phyloP scores from a whole-genome alignment of 2,113 vertebrate species.

The Myiopsitta monachus region DNA sequence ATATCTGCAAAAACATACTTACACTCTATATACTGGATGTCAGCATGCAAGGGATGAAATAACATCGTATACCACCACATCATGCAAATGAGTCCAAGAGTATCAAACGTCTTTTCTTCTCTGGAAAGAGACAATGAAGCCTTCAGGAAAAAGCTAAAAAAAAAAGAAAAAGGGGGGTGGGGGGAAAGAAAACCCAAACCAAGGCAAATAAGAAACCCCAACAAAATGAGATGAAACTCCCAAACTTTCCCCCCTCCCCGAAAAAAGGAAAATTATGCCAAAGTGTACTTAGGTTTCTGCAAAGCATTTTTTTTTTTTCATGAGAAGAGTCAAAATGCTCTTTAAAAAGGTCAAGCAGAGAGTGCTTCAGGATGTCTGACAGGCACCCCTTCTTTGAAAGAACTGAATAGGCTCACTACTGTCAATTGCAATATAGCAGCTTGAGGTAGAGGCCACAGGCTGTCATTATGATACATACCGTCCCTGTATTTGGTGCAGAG shows the following conservation, averaged over 20 bases:
- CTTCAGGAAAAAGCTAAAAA: not conserved
- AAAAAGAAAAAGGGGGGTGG: not conserved
- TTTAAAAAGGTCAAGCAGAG: not conserved
- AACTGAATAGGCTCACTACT: not conserved
- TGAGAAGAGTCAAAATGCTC: not conserved
- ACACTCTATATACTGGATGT: not conserved
- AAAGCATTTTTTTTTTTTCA: not conserved
- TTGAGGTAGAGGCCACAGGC: not conserved
- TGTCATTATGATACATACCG: not conserved
- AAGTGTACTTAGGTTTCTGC: not conserved
- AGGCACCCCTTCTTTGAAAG: not conserved
- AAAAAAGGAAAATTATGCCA: rapidly evolving
- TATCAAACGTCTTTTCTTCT: constrained; percentile 21
- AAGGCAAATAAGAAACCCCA: not conserved
- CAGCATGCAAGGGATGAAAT: not conserved
- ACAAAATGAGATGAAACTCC: not conserved
- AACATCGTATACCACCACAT: not conserved
- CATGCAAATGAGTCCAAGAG: not conserved
- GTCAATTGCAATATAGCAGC: not conserved
- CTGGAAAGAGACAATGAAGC: not conserved
- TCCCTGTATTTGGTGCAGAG: not conserved
- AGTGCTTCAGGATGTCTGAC: not conserved
- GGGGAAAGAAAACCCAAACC: too few species aligned
- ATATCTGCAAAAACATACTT: constrained; percentile 15
- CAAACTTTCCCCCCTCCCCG: too few species aligned